Evolutionary conservation across 2,888 invertebrate species (phyloP).

Genomic region (Seira ritae): DNA sequence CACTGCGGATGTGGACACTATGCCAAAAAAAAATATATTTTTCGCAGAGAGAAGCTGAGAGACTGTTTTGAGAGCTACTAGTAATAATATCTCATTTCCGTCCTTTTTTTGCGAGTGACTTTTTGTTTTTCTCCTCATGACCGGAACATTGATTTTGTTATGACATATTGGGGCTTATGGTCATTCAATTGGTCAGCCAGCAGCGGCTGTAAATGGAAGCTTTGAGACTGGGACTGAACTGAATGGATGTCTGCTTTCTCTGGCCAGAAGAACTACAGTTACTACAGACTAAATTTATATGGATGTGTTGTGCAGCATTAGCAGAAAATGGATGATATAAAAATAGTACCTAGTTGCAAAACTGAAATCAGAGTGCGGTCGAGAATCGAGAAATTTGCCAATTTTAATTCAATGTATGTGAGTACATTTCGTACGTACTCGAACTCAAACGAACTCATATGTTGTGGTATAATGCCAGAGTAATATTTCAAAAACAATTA

Average conservation of each 20-base stretch:
- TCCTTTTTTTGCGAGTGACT: neutral
- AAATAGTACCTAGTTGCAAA: no score
- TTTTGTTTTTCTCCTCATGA: neutral
- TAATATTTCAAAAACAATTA: no score
- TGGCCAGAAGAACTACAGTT: no score
- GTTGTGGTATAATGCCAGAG: no score
- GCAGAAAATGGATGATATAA: neutral
- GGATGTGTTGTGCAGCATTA: neutral
- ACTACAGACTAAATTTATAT: no score
- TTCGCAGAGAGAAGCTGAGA: no score
- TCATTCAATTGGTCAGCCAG: neutral
- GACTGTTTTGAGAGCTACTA: neutral
- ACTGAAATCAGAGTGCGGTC: neutral
- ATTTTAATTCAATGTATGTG: neutral
- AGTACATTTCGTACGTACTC: no score
- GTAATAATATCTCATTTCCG: neutral
- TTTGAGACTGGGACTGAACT: no score
- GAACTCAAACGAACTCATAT: no score
- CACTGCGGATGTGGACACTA: neutral
- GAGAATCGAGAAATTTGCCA: neutral
- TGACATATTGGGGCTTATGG: neutral
- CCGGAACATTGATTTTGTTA: neutral
- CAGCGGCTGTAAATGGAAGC: no score
- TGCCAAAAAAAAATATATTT: neutral
- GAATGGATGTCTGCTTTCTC: no score